Base-by-base conservation (phyloP, 2,888 invertebrate genomes). In the Melipona beecheii region DNA sequence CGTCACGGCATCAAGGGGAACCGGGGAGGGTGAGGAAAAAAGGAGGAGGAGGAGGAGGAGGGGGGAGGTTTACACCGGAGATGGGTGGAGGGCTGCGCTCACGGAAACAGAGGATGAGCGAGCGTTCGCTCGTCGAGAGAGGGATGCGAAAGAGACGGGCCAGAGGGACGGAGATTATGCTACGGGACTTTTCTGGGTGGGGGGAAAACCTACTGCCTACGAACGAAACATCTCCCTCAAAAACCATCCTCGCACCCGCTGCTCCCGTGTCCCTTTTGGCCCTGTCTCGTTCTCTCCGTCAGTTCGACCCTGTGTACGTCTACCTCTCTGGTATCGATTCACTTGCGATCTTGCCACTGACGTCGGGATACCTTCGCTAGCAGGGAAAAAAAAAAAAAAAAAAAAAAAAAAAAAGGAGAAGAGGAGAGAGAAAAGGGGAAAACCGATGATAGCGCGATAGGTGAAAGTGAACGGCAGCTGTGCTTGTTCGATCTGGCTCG, bases 181-280 rank as follows among this genome's bases (percentile, higher is more conserved):
- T 91, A 90, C 91, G 91, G 90, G 91, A 90, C 85, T 87, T 31
- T 31, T 81, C 86, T 83, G 84, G 89, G 87, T 89, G 89, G 89
- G 89, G 89, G 89, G 87, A 21, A 91, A 91, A 92, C 90, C 91
- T 90, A 90, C 92, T 91, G 90, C 88, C 89, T 90, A 88, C 91
- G 92, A 92, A 92, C 93, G 93, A 92, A 93, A 93, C 93, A 93
- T 93, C 93, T 91, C 93, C 93, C 93, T 93, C 92, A 91, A 92
- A 93, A 93, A 92, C 90, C 91, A 89, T 86, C 91, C 91, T 87
- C 90, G 83, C 89, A 86, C 75, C 70, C 77, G 65, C 76, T 80
- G 88, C 72, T 36, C 80, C 66, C 82, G 71, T 88, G 89, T 90
- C 91, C 87, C 88, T 89, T 89, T 86, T 82, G 79, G 69, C 64